Base-by-base conservation (phyloP, 2,797 vertebrate species). In the Perodicticus potto region DNA sequence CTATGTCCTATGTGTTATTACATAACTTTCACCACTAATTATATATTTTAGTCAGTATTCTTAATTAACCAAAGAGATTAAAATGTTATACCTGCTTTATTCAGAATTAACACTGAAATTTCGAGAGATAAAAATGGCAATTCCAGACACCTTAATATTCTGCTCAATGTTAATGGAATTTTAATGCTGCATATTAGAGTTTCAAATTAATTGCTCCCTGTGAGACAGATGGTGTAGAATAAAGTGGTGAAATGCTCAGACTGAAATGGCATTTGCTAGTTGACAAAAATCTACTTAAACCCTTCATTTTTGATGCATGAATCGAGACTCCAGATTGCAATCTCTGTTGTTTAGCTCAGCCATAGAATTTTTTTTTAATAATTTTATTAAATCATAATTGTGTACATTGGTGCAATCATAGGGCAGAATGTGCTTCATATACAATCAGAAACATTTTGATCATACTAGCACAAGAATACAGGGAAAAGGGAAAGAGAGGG, bases 191-290 rank as follows among this genome's bases (percentile, higher is more conserved):
- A 4, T 45, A 63, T 88, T 91, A 53, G 53, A 85, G 94, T 93
- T 89, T 40, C 74, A 96, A 67, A 97, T 72, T 94, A 97, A 96
- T 97, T 97, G 97, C 77, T 97, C 74, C 77, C 77, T 80, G 55
- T 25, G 82, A 97, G 86, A 67, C 96, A 49, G 10, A 92, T 78
- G 93, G 91, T 89, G 57, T 11, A 67, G 85, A 95, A 92, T 49
- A 32, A 97, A 93, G 73, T 19, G 65, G 49, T 16, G 23, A 97
- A 97, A 95, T 43, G 73, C 59, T 96, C 45, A 80, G 74, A 97
- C 93, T 65, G 89, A 97, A 98, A 97, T 61, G 84, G 32, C 84
- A 88, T 89, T 97, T 93, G 22, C 78, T 82, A 85, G 77, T 11
- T 95, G 91, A 96, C 96, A 97, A 57, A 91, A 91, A 49, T 17